phyloP scores from a whole-genome alignment of 2,888 invertebrate genomes.

The Pristionchus entomophagus region DNA sequence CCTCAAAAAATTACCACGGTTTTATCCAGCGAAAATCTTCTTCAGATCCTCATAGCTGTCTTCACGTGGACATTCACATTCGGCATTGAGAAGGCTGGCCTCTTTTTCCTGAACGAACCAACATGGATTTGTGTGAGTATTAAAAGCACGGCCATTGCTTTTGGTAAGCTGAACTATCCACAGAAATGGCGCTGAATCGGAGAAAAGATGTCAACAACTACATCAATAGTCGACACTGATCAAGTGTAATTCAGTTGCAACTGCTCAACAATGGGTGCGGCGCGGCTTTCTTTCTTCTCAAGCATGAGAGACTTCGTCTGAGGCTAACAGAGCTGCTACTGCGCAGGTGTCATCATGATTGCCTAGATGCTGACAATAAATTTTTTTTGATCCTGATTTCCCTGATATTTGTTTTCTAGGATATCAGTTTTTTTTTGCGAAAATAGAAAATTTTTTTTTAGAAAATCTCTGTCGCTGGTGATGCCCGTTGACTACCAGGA shows the following conservation, averaged over 20 bases:
- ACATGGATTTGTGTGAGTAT: not conserved
- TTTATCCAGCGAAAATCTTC: too few species aligned
- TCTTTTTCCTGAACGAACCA: not conserved
- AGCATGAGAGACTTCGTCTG: not conserved
- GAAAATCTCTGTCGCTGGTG: not conserved
- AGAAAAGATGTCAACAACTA: too few species aligned
- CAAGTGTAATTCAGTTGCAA: not conserved
- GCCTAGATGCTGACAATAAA: too few species aligned
- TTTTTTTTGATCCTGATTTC: too few species aligned
- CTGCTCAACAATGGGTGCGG: conserved; percentile 1
- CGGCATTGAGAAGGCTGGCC: not conserved
- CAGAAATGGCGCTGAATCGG: too few species aligned
- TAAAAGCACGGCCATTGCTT: not conserved
- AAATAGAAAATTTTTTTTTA: not conserved
- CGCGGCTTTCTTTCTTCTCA: not conserved
- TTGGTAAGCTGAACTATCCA: too few species aligned
- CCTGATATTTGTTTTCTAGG: too few species aligned
- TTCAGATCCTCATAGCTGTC: not conserved
- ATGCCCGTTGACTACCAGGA: not conserved
- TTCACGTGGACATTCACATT: not conserved
- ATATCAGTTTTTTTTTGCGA: too few species aligned
- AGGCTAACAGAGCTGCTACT: not conserved
- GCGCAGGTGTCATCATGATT: not conserved
- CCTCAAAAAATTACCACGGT: too few species aligned
- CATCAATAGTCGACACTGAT: too few species aligned